Base-by-base conservation (phyloP, 2,797 vertebrate genomes). In the Amblyraja radiata region DNA sequence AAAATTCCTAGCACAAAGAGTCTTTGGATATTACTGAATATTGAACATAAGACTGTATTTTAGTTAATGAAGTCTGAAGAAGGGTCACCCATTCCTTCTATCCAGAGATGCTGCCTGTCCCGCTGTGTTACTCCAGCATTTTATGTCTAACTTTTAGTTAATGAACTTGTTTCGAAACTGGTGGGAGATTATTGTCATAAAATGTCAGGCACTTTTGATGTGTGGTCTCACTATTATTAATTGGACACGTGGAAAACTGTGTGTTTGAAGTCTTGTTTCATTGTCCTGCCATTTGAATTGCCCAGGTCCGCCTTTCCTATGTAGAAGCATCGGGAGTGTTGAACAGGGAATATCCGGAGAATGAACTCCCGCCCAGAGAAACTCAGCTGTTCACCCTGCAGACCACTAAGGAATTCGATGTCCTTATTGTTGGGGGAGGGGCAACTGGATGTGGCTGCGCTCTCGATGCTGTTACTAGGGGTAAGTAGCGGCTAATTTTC, bases 401-500 rank as follows among this genome's bases (percentile, higher is more conserved):
- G 4, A 95, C 93, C 95, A 95, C 96, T 0, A 84, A 94, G 0
- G 98, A 99, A 94, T 99, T 99, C 54, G 99, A 99, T 1, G 96
- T 99, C 0, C 96, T 99, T 1, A 94, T 99, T 1, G 97, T 99
- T 0, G 99, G 99, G 0, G 99, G 99, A 7, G 99, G 99, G 74
- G 99, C 99, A 93, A 99, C 99, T 0, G 99, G 99, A 6, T 96
- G 97, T 0, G 99, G 99, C 95, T 99, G 99, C 95, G 99, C 99
- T 73, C 96, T 99, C 93, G 99, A 99, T 0, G 97, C 99, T 0
- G 97, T 98, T 95, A 98, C 98, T 2, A 97, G 99, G 96, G 98
- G 99, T 99, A 94, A 96, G 97, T 9, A 83, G 18, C 7, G 2
- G n/a, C 61, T 93, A 1, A 36, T 36, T 83, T 46, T 68, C 25